phyloP scores from a whole-genome alignment of 2,888 invertebrate species.

The Helicoverpa assulta region DNA sequence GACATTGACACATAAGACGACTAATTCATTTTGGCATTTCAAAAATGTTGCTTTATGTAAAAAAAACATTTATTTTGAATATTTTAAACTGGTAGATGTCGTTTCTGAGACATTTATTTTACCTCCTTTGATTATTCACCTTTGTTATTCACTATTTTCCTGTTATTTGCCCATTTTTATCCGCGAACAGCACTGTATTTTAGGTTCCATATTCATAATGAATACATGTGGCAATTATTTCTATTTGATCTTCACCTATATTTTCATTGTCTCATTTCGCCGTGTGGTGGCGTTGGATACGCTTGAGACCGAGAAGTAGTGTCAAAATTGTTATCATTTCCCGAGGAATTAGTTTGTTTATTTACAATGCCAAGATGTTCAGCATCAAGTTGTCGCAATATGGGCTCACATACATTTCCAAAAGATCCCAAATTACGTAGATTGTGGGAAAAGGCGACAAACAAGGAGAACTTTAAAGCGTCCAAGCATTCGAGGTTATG shows the following conservation, averaged over 20 bases:
- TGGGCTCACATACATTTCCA: slow-evolving; percentile 54
- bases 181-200: background rate
- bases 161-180: background rate
- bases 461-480: slow-evolving; percentile 46
- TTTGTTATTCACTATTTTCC: background rate
- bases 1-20: slow-evolving; percentile 17
- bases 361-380: slow-evolving; percentile 50
- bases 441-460: slow-evolving; percentile 46
- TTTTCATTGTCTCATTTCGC: slow-evolving; percentile 23
- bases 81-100: background rate
- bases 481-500: slow-evolving; percentile 55
- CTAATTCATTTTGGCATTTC: background rate
- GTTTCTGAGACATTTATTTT: background rate
- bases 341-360: slow-evolving; percentile 4
- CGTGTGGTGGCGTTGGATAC: slow-evolving; percentile 47
- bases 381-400: slow-evolving; percentile 43
- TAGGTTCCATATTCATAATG: background rate
- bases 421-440: slow-evolving; percentile 36
- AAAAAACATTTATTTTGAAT: background rate
- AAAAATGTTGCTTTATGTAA: slow-evolving; percentile 12
- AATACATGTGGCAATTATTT: slow-evolving; percentile 30
- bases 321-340: slow-evolving; percentile 25
- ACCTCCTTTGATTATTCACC: background rate
- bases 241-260: slow-evolving; percentile 7
- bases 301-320: slow-evolving; percentile 37